Conservation (phyloP, 2,888 invertebrate genomes). For the Drosophila aldrichi region DNA sequence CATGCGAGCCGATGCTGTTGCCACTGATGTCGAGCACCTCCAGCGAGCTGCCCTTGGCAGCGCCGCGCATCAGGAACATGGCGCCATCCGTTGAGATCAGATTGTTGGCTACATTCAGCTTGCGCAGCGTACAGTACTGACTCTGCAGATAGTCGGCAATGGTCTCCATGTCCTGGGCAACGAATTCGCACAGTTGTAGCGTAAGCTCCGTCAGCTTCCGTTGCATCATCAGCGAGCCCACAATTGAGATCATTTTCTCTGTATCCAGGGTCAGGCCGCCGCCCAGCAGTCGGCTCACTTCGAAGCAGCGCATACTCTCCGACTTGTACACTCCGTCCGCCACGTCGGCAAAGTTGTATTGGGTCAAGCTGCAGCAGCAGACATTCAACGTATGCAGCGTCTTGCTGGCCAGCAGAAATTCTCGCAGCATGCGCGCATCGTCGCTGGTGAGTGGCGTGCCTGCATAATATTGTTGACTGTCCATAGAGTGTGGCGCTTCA, state of each 20-base stretch:
- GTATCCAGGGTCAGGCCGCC: constrained; percentile 69
- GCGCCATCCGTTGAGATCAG: constrained; percentile 78
- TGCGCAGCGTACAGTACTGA: constrained; percentile 46
- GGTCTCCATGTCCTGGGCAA: constrained; percentile 77
- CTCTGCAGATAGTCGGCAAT: constrained; percentile 76
- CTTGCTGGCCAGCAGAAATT: constrained; percentile 61
- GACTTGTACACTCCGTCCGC: constrained; percentile 84
- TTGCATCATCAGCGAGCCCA: constrained; percentile 80
- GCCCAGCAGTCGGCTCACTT: constrained; percentile 73
- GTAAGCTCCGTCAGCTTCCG: constrained; percentile 75
- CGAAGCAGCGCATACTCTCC: constrained; percentile 56
- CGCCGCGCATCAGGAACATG: constrained; percentile 70
- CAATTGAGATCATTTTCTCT: constrained; percentile 68
- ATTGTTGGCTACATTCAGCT: constrained; percentile 77
- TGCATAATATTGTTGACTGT: constrained; percentile 17
- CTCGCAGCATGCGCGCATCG: constrained; percentile 54
- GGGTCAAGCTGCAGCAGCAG: constrained; percentile 71
- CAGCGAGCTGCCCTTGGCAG: constrained; percentile 56
- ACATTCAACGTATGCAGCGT: constrained; percentile 68
- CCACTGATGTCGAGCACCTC: constrained; percentile 75
- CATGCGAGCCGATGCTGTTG: constrained; percentile 78
- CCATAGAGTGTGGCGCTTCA: background rate
- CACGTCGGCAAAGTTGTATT: constrained; percentile 79
- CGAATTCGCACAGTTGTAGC: constrained; percentile 79
- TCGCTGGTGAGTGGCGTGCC: constrained; percentile 59